These are phyloP conservation scores for Drosophila vallismaia DNA, from an alignment of 2,888 invertebrate species.

Conservation along the genomic window DNA sequence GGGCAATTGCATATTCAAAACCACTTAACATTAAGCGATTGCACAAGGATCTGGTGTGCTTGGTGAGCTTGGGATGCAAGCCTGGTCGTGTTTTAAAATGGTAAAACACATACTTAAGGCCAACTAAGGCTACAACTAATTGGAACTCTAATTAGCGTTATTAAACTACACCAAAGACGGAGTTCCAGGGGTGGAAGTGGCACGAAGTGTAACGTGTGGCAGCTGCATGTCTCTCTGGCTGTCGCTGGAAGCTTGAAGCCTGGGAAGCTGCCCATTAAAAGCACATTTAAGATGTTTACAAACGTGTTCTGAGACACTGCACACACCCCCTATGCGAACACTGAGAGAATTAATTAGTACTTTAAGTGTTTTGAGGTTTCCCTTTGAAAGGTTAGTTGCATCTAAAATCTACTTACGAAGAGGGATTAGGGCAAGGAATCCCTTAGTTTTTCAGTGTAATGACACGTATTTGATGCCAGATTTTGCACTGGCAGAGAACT, in stretches of 20 bases:
- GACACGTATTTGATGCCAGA: constrained; percentile 47
- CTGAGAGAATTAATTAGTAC: not conserved
- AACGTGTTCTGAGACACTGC: constrained; percentile 68
- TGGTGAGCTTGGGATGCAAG: constrained; percentile 8
- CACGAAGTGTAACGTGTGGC: constrained; percentile 35
- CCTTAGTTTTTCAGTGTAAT: not conserved
- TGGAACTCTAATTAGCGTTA: constrained; percentile 77
- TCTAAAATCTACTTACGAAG: not conserved
- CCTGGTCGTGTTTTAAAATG: constrained; percentile 60
- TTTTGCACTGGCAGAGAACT: constrained; percentile 55
- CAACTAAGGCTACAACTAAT: constrained; percentile 73
- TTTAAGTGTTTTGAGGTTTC: no score
- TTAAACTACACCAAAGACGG: constrained; percentile 60
- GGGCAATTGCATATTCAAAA: constrained; percentile 23
- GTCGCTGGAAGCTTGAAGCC: constrained; percentile 13
- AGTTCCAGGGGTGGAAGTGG: not conserved
- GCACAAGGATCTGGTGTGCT: constrained; percentile 22
- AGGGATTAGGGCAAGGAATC: not conserved
- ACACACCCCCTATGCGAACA: constrained; percentile 25
- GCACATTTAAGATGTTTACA: constrained; percentile 79
- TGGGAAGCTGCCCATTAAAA: constrained; percentile 74
- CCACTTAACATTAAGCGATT: constrained; percentile 54
- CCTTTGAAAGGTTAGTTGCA: no score
- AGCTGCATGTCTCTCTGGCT: constrained; percentile 38
- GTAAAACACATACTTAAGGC: constrained; percentile 46